Evolutionary conservation across 2,113 vertebrate species (phyloP).

Genomic region (Reinhardtius hippoglossoides): DNA sequence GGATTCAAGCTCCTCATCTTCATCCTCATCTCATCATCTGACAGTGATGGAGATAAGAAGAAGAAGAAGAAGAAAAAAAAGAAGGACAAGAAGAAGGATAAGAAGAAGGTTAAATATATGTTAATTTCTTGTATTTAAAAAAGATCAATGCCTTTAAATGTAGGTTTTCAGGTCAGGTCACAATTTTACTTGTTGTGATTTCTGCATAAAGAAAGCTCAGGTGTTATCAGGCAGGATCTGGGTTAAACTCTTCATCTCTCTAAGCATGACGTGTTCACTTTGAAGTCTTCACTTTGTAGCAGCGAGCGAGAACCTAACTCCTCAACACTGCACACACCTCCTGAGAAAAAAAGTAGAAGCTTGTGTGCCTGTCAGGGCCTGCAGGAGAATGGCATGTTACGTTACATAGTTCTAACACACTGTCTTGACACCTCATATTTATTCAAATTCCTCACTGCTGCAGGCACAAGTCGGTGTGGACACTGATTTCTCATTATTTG

Average conservation of each 20-base stretch:
- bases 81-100: slow-evolving; percentile 36
- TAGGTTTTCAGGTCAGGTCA: not conserved
- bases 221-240: not conserved
- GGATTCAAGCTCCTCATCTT: slow-evolving; percentile 66
- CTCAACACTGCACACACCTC: not conserved
- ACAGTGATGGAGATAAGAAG: slow-evolving; percentile 67
- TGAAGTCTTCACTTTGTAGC: not conserved
- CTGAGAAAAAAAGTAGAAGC: not conserved
- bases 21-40: slow-evolving; percentile 64
- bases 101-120: slow-evolving; percentile 42
- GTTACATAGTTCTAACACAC: not conserved
- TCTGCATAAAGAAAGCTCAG: not conserved
- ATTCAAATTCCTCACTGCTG: not conserved
- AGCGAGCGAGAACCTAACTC: not conserved
- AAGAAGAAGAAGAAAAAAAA: slow-evolving; percentile 52
- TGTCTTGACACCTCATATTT: not conserved
- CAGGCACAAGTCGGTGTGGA: not conserved
- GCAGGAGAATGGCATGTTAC: not conserved
- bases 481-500: not conserved
- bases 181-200: no score
- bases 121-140: not conserved
- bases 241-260: not conserved
- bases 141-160: not conserved
- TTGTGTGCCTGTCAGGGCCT: slow-evolving; percentile 20
- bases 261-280: not conserved